A percentile compares a stretch with the other conserved stretches of the same genome.
phyloP scores from a whole-genome alignment of 2,888 invertebrate genomes.

The Drosophila austrosaltans region DNA sequence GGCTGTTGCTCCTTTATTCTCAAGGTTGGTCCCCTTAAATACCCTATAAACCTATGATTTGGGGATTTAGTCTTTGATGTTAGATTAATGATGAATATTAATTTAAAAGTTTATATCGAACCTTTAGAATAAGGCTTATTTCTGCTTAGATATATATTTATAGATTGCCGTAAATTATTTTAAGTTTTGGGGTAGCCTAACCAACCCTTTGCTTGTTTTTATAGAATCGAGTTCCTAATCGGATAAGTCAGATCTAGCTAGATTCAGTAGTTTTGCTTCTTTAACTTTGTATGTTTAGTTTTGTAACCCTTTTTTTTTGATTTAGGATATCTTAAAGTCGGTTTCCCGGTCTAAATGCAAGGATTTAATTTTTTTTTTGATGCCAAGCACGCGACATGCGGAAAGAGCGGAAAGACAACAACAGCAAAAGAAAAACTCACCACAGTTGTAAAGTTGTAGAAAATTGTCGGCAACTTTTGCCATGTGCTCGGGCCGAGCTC shows the following conservation, averaged over 20 bases:
- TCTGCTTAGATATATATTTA: too few species aligned
- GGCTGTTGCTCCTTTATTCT: background rate
- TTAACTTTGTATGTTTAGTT: background rate
- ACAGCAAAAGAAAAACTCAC: constrained; percentile 49
- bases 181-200: too few species aligned
- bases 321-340: constrained; percentile 12
- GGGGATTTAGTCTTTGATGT: too few species aligned
- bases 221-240: too few species aligned
- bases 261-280: too few species aligned
- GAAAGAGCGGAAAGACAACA: constrained; percentile 30
- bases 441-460: constrained; percentile 71
- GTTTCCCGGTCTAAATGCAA: constrained; percentile 3
- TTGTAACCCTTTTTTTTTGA: constrained; percentile 10
- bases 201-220: too few species aligned
- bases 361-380: constrained; percentile 32
- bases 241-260: too few species aligned
- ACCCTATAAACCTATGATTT: background rate
- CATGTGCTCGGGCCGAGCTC: constrained; percentile 57
- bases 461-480: constrained; percentile 35
- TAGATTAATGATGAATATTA: too few species aligned
- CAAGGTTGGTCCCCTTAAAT: background rate
- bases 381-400: constrained; percentile 48
- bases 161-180: too few species aligned
- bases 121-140: too few species aligned
- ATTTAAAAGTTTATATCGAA: too few species aligned